These are phyloP conservation scores for Polietes domitor DNA, from an alignment of 2,888 invertebrate species.

Conservation along the genomic window DNA sequence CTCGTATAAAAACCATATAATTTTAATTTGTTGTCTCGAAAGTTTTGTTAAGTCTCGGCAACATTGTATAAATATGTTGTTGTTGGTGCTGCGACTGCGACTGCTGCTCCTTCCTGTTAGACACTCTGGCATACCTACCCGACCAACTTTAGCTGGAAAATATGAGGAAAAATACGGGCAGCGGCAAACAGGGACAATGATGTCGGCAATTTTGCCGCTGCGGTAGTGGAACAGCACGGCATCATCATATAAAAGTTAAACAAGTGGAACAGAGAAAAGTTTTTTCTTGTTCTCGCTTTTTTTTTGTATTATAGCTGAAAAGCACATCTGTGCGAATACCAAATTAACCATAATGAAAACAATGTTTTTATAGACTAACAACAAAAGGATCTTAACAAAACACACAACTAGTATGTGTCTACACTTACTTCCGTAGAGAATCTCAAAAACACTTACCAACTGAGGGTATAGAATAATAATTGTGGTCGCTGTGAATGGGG, in stretches of 20 bases:
- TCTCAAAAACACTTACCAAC: not conserved
- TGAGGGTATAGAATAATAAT: not conserved
- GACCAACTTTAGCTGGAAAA: slow-evolving; percentile 45
- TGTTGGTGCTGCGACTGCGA: slow-evolving; percentile 37
- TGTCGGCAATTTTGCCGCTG: not conserved
- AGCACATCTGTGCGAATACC: slow-evolving; percentile 67
- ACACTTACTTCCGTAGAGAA: not conserved
- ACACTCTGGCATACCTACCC: slow-evolving; percentile 20
- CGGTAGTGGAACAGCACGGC: slow-evolving; percentile 3
- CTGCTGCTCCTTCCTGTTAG: not conserved
- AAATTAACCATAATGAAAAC: slow-evolving; percentile 68
- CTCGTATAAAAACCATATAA: slow-evolving; percentile 53
- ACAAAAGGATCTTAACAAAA: slow-evolving; percentile 37
- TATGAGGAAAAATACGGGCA: slow-evolving; percentile 43
- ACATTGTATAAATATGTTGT: slow-evolving; percentile 58
- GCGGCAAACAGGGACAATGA: slow-evolving; percentile 24
- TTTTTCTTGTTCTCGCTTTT: slow-evolving; percentile 31
- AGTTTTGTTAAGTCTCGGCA: slow-evolving; percentile 65
- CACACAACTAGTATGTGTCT: not conserved
- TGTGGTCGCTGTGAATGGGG: too few relatives aligned
- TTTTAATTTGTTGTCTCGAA: slow-evolving; percentile 67
- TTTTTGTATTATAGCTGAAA: slow-evolving; percentile 54
- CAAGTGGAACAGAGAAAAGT: slow-evolving; percentile 60
- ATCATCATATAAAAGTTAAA: slow-evolving; percentile 60
- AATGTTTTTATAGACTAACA: slow-evolving; percentile 64